Percentiles rank a stretch among this genome's conserved stretches.
Conservation (phyloP, 2,888 invertebrate species). For the Pilophorus perplexus region DNA sequence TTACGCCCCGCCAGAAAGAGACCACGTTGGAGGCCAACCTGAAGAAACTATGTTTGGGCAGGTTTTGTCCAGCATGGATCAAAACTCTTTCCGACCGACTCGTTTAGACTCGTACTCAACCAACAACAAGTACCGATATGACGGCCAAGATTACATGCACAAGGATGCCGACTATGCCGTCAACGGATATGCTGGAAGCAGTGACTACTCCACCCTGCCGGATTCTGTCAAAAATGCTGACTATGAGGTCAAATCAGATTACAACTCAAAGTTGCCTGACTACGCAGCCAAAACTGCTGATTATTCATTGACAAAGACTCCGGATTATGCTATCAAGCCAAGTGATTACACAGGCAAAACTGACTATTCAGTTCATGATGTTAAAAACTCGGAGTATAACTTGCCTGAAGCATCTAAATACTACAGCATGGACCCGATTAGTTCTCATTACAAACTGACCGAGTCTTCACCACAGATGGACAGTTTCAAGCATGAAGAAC, state of each 20-base stretch:
- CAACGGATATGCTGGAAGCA: slow-evolving; percentile 45
- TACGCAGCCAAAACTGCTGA: slow-evolving; percentile 18
- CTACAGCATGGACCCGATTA: slow-evolving; percentile 46
- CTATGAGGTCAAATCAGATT: slow-evolving; percentile 19
- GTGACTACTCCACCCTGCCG: slow-evolving; percentile 45
- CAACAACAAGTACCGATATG: slow-evolving; percentile 48
- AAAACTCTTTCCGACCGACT: slow-evolving; percentile 45
- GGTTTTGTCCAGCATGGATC: slow-evolving; percentile 68
- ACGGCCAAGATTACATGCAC: slow-evolving; percentile 42
- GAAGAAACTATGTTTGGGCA: slow-evolving; percentile 76
- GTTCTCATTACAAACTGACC: slow-evolving; percentile 43
- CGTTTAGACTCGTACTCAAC: slow-evolving; percentile 45
- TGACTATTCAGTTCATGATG: slow-evolving; percentile 44
- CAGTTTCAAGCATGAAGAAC: slow-evolving; percentile 34
- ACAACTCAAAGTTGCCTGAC: slow-evolving; percentile 3
- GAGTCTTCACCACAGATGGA: slow-evolving; percentile 26
- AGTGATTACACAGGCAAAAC: slow-evolving; percentile 30
- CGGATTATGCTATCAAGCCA: slow-evolving; percentile 26
- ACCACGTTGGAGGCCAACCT: slow-evolving; percentile 57
- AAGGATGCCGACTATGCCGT: slow-evolving; percentile 38
- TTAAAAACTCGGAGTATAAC: slow-evolving; percentile 42
- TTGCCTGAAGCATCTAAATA: slow-evolving; percentile 43
- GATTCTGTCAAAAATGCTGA: slow-evolving; percentile 44
- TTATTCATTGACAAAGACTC: slow-evolving; percentile 26
- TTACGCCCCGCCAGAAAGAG: slow-evolving; percentile 57